Evolutionary conservation across 2,113 vertebrate genomes (phyloP).

Genomic region (Thalassoma bifasciatum): DNA sequence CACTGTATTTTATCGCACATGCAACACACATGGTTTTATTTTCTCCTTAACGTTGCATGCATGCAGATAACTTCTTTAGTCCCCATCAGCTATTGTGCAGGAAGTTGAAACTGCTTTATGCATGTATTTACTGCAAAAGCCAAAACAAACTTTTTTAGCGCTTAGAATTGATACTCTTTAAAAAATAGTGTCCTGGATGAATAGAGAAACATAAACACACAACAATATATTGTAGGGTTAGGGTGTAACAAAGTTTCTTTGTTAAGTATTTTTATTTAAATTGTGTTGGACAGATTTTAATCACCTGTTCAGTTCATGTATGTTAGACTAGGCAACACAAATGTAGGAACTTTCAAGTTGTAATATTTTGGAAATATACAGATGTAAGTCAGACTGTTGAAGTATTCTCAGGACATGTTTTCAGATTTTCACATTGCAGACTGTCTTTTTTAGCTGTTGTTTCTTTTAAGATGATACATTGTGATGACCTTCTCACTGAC

Average conservation of each 20-base stretch:
- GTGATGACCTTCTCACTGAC: no score
- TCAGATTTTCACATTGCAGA: background rate
- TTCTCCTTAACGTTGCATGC: constrained; percentile 21
- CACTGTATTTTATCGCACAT: constrained; percentile 43
- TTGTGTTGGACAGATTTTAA: no score
- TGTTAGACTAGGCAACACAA: no score
- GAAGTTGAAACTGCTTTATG: background rate
- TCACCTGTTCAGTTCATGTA: no score
- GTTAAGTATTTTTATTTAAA: no score
- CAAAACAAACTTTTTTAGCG: background rate
- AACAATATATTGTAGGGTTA: no score
- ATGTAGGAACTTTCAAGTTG: no score
- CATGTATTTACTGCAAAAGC: background rate
- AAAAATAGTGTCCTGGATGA: background rate
- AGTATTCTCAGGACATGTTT: background rate
- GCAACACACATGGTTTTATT: constrained; percentile 30
- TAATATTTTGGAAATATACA: no score
- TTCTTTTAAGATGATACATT: background rate
- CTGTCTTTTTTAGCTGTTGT: background rate
- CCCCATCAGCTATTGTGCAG: background rate
- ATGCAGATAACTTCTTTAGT: constrained; percentile 7
- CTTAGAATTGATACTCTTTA: no score
- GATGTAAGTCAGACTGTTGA: background rate
- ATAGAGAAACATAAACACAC: background rate
- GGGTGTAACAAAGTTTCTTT: no score